phyloP scores from a whole-genome alignment of 2,113 vertebrate species.

The Petromus typicus region DNA sequence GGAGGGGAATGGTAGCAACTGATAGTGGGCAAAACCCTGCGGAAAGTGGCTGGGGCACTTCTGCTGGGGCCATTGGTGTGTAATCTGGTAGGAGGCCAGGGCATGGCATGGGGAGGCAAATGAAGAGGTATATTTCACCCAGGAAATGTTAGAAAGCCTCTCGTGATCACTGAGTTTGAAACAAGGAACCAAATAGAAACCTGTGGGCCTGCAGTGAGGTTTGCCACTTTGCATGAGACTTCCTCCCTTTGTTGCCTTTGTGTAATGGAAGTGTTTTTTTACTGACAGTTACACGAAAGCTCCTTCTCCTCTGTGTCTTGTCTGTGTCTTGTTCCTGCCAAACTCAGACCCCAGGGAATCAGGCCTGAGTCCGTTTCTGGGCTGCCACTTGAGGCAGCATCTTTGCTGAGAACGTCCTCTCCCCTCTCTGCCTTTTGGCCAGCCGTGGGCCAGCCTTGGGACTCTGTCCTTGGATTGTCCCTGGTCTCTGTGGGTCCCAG shows the following conservation, averaged over 20 bases:
- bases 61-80: background rate
- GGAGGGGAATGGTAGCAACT: background rate
- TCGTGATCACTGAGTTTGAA: background rate
- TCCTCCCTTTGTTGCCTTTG: background rate
- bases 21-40: background rate
- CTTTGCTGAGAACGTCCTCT: background rate
- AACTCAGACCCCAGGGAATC: background rate
- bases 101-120: conserved; percentile 34
- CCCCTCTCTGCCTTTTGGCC: too few species aligned
- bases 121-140: background rate
- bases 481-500: background rate
- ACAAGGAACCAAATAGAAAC: background rate
- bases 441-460: background rate
- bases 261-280: background rate
- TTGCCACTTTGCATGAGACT: background rate
- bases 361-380: background rate
- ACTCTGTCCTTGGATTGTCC: background rate
- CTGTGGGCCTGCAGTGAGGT: background rate
- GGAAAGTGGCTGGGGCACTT: conserved; percentile 12
- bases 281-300: background rate
- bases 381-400: background rate
- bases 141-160: background rate
- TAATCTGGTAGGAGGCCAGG: conserved; percentile 49
- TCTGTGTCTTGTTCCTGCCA: background rate
- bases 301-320: background rate